Evolutionary conservation across 2,113 vertebrate genomes (phyloP).

Genomic region (Channa argus): DNA sequence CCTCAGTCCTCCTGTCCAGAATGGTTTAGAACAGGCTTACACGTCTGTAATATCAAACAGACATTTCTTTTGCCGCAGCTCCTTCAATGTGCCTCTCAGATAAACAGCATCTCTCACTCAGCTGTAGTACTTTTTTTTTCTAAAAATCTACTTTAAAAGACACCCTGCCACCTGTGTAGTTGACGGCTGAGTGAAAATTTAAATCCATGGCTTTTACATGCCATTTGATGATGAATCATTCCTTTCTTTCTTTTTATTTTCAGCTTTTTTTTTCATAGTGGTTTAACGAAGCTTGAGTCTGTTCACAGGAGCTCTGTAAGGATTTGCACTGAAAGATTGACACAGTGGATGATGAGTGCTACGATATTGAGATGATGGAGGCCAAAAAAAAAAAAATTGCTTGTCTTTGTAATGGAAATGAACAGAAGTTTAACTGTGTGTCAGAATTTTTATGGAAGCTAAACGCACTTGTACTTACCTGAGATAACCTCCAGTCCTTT

Average conservation of each 20-base stretch:
- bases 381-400: constrained; percentile 76
- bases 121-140: constrained; percentile 24
- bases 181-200: constrained; percentile 49
- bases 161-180: constrained; percentile 35
- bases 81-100: constrained; percentile 13
- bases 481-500: constrained; percentile 60
- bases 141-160: constrained; percentile 32
- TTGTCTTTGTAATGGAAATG: constrained; percentile 78
- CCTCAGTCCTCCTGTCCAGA: background rate
- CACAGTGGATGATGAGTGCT: constrained; percentile 75
- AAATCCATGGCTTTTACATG: constrained; percentile 56
- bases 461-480: constrained; percentile 49
- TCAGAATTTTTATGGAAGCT: constrained; percentile 50
- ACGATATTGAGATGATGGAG: constrained; percentile 79
- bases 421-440: constrained; percentile 63
- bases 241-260: constrained; percentile 35
- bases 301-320: constrained; percentile 75
- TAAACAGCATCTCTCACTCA: constrained; percentile 33
- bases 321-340: constrained; percentile 80
- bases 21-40: background rate
- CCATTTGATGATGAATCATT: constrained; percentile 67
- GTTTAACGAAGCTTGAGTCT: constrained; percentile 47
- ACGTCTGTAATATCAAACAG: constrained; percentile 17
- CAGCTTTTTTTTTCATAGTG: constrained; percentile 8
- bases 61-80: constrained; percentile 5